Conservation (phyloP, 2,797 vertebrate species). For the Steatocranus sp. region DNA sequence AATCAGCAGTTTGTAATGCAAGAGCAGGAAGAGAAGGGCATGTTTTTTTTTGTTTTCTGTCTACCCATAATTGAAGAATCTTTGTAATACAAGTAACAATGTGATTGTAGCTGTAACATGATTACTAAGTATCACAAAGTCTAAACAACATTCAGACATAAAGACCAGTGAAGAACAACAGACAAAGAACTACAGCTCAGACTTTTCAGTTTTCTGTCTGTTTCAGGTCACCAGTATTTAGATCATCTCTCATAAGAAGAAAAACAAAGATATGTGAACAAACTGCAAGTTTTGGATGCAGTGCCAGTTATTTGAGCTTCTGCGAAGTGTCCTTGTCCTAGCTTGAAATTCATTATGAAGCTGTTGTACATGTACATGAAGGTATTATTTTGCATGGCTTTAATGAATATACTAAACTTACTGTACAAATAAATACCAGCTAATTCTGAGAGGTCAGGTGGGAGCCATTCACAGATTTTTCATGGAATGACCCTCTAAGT, state of each 20-base stretch:
- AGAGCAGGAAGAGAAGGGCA: neutral
- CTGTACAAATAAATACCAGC: neutral
- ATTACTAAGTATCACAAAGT: neutral
- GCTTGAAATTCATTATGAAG: neutral
- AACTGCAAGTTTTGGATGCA: neutral
- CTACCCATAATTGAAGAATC: neutral
- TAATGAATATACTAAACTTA: neutral
- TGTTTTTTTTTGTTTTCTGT: neutral
- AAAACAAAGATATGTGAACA: neutral
- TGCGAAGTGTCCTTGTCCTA: neutral
- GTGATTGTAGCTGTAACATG: neutral
- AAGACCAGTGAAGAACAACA: neutral
- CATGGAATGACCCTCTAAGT: neutral
- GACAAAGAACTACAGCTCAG: neutral
- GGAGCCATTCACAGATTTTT: neutral
- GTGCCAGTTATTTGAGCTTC: neutral
- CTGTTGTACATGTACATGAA: neutral
- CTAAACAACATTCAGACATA: neutral
- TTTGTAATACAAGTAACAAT: neutral
- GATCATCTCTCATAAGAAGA: neutral
- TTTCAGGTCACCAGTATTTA: neutral
- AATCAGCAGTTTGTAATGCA: neutral
- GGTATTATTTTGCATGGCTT: neutral
- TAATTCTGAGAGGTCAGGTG: neutral
- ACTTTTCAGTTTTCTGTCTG: neutral